Base-by-base conservation (phyloP, 2,797 vertebrate species). In the Distichodus sexfasciatus region DNA sequence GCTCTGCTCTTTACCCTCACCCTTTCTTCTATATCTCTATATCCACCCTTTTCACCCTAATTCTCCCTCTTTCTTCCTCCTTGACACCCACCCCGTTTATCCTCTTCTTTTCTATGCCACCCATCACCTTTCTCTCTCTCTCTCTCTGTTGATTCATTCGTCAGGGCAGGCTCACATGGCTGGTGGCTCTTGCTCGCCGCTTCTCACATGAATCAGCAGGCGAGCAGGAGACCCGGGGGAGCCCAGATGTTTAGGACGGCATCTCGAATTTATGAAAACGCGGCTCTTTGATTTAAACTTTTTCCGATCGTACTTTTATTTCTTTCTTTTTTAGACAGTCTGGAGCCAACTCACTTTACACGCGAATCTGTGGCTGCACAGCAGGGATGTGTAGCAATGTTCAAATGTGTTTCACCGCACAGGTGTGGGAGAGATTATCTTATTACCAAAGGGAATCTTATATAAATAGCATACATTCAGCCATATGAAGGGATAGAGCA, bases 271-370 rank as follows among this genome's bases (percentile, higher is more conserved):
- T 66, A 74, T 40, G 33, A 86, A 82, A 73, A 55, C 48, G 43
- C 47, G 67, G 69, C 79, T 81, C 79, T 83, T 87, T 89, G 84
- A 88, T 88, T 87, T 85, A 87, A 87, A n/a, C n/a, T n/a, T n/a
- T 81, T 82, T 85, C 64, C n/a, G 67, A 61, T 80, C 78, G 76
- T n/a, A 79, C 83, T 82, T 66, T 72, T 82, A 81, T 81, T 19
- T 69, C 78, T 81, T n/a, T 74, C 61, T 75, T 48, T 69, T 73
- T 66, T 46, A 57, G 41, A 72, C 69, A 61, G 76, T 57, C 75
- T 63, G 26, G 40, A n/a, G n/a, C 50, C 65, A 53, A 69, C 62
- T 74, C 66, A 58, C 9, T 64, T 69, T 58, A 46, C 2, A 15
- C 14, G 29, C 40, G 59, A 58, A 64, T 69, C 72, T 74, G 66